phyloP scores from a whole-genome alignment of 2,113 vertebrate genomes.

The Oreocharis arfaki region DNA sequence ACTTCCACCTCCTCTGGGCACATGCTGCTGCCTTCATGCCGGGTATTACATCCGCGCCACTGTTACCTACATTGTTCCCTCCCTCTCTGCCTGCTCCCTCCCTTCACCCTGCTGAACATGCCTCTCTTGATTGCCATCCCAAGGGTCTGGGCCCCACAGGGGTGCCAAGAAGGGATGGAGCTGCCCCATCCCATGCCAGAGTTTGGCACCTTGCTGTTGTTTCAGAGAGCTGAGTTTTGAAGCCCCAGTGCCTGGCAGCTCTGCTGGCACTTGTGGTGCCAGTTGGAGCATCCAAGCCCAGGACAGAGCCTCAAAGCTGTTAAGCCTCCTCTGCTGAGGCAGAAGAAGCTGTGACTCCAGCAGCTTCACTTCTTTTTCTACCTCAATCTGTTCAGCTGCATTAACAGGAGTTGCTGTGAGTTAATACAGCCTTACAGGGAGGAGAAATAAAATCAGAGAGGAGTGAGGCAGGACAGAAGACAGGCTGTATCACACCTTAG shows the following conservation, averaged over 20 bases:
- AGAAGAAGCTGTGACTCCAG: background rate
- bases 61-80: background rate
- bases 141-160: background rate
- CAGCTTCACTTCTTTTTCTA: background rate
- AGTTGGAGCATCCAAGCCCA: slow-evolving; percentile 17
- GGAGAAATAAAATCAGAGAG: background rate
- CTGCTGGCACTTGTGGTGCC: slow-evolving; percentile 7
- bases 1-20: background rate
- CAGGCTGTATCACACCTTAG: background rate
- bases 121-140: background rate
- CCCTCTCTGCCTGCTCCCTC: background rate
- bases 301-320: background rate
- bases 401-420: background rate
- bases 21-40: background rate
- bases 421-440: background rate
- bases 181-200: background rate
- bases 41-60: background rate
- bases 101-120: background rate
- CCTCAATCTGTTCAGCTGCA: background rate
- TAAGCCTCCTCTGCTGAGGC: background rate
- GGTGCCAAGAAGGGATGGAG: background rate
- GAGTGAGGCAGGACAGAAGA: background rate
- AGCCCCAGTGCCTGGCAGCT: slow-evolving; percentile 42
- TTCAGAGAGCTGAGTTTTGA: slow-evolving; percentile 8
- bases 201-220: background rate